phyloP scores from a whole-genome alignment of 2,797 vertebrate species.

The Momotus momota region DNA sequence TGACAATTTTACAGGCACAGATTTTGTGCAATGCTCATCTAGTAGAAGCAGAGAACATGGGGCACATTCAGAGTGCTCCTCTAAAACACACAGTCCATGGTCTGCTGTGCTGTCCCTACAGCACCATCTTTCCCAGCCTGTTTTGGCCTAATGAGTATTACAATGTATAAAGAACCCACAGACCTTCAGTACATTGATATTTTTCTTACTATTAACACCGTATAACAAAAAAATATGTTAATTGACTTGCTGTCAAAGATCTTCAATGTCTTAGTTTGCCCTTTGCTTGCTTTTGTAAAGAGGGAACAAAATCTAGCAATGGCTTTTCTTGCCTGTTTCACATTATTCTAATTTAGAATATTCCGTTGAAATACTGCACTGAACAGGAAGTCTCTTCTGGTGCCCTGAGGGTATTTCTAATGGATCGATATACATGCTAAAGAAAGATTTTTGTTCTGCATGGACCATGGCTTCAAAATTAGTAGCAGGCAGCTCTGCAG shows the following conservation, averaged over 20 bases:
- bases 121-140: accelerated
- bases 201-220: background rate
- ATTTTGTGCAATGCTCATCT: background rate
- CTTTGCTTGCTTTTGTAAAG: background rate
- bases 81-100: background rate
- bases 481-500: background rate
- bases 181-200: background rate
- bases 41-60: background rate
- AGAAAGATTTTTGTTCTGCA: constrained; percentile 1
- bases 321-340: constrained; percentile 4
- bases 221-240: background rate
- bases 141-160: background rate
- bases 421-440: constrained; percentile 24
- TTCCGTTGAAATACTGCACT: background rate
- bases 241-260: background rate
- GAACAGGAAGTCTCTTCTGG: background rate
- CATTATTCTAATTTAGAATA: background rate
- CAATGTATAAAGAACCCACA: background rate
- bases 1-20: background rate
- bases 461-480: background rate
- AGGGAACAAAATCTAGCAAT: background rate
- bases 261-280: background rate
- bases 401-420: background rate
- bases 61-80: background rate
- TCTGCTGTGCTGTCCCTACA: background rate